A percentile compares a stretch with the other conserved stretches of the same genome.
Evolutionary conservation across 2,113 vertebrate genomes (phyloP).

Genomic region (Callionymus lyra): DNA sequence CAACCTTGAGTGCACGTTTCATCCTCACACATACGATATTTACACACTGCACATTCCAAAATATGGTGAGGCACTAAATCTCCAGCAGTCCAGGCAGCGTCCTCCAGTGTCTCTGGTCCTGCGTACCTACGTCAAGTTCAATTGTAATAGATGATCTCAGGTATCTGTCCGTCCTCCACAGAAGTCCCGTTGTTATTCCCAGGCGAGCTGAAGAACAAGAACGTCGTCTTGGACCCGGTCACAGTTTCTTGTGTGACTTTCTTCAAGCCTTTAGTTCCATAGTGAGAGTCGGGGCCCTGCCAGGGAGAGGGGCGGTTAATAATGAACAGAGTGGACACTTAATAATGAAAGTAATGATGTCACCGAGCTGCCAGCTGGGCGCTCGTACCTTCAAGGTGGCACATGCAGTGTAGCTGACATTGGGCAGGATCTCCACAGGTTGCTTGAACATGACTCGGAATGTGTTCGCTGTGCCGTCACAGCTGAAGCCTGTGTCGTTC

Average conservation of each 20-base stretch:
- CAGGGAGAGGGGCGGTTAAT: neutral
- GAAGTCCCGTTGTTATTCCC: conserved; percentile 95
- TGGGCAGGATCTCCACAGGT: conserved; percentile 85
- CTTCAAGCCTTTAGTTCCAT: conserved; percentile 89
- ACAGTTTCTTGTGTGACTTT: conserved; percentile 80
- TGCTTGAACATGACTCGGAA: conserved; percentile 96
- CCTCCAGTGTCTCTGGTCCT: conserved; percentile 36
- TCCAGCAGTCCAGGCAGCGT: conserved; percentile 32
- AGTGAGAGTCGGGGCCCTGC: conserved; percentile 90
- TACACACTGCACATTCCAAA: conserved; percentile 9
- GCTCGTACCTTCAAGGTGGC: conserved; percentile 88
- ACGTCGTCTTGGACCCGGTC: conserved; percentile 82
- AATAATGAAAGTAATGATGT: neutral
- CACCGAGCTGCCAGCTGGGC: no score
- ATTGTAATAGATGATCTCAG: conserved; percentile 92
- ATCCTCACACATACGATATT: no score
- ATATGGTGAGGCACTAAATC: conserved; percentile 40
- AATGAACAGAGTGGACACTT: neutral
- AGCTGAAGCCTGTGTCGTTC: conserved; percentile 90
- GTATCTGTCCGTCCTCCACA: conserved; percentile 92
- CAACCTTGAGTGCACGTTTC: no score
- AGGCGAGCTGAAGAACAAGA: conserved; percentile 87
- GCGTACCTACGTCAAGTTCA: conserved; percentile 41
- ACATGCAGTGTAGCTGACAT: conserved; percentile 85
- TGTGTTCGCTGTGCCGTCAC: conserved; percentile 82